Evolutionary conservation across 2,113 vertebrate species (phyloP).

Genomic region (Artemisiospiza belli): DNA sequence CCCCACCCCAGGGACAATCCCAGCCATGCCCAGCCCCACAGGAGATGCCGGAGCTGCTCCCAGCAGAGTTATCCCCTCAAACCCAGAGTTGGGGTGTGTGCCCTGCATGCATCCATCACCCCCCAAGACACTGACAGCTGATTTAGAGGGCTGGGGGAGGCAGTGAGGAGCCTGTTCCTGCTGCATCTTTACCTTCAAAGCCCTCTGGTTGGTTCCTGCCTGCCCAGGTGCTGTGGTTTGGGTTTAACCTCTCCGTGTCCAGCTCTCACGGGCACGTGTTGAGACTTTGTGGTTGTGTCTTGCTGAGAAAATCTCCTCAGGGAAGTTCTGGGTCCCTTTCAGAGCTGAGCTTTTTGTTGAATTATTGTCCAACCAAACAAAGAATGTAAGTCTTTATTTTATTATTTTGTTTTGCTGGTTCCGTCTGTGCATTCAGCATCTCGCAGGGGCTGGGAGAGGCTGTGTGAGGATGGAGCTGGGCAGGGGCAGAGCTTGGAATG

Average conservation of each 20-base stretch:
- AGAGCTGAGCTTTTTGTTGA: background rate
- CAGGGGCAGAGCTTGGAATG: background rate
- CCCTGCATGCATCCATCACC: background rate
- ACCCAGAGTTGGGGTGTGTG: accelerated
- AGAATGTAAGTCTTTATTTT: background rate
- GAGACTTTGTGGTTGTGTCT: accelerated
- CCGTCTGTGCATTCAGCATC: background rate
- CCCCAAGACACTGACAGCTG: accelerated
- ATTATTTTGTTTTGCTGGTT: background rate
- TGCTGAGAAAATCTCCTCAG: background rate
- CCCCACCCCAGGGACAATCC: background rate
- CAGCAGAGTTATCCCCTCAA: background rate
- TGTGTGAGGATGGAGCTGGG: background rate
- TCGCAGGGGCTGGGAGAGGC: background rate
- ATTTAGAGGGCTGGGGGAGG: background rate
- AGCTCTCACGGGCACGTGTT: accelerated
- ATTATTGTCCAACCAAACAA: background rate
- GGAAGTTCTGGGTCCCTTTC: background rate
- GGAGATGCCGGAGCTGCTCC: background rate
- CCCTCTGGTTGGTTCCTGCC: background rate
- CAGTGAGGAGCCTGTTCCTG: background rate
- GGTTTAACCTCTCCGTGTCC: background rate
- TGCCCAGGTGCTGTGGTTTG: background rate
- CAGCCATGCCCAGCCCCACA: background rate
- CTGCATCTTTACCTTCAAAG: background rate